These are phyloP conservation scores for Cherax destructor DNA, from an alignment of 1,140 invertebrate species.

Conservation along the genomic window DNA sequence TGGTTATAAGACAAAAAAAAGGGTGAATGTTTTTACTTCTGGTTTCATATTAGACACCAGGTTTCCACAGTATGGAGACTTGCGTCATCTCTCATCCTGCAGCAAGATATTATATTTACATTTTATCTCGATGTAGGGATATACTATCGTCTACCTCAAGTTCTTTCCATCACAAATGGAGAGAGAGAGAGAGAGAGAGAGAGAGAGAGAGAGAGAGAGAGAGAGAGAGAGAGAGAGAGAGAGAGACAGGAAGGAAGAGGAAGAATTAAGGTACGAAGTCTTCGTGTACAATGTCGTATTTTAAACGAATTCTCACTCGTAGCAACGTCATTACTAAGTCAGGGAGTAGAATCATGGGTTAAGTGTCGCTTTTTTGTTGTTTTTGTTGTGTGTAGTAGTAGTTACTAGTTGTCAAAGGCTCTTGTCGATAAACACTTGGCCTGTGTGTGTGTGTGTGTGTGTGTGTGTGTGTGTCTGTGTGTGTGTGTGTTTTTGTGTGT, in stretches of 20 bases:
- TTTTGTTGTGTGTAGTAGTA: not conserved
- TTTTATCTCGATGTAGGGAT: too few relatives aligned
- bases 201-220: not conserved
- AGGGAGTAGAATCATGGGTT: not conserved
- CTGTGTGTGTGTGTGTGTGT: not conserved
- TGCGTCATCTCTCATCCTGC: too few relatives aligned
- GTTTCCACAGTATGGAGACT: too few relatives aligned
- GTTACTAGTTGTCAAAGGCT: too few relatives aligned
- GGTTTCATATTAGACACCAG: not conserved
- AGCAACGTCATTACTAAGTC: not conserved
- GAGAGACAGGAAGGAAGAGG: not conserved
- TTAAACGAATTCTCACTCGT: not conserved
- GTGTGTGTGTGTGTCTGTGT: too few relatives aligned
- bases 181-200: not conserved
- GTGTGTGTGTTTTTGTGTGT: too few relatives aligned
- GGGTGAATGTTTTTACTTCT: not conserved
- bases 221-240: not conserved
- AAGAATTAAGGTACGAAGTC: not conserved
- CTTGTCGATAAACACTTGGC: too few relatives aligned
- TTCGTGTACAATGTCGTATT: too few relatives aligned
- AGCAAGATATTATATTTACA: too few relatives aligned
- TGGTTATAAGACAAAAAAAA: too few relatives aligned
- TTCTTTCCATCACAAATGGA: not conserved
- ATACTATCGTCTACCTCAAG: too few relatives aligned
- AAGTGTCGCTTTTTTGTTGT: not conserved